phyloP scores from a whole-genome alignment of 2,113 vertebrate species.

The Emberiza fucata region DNA sequence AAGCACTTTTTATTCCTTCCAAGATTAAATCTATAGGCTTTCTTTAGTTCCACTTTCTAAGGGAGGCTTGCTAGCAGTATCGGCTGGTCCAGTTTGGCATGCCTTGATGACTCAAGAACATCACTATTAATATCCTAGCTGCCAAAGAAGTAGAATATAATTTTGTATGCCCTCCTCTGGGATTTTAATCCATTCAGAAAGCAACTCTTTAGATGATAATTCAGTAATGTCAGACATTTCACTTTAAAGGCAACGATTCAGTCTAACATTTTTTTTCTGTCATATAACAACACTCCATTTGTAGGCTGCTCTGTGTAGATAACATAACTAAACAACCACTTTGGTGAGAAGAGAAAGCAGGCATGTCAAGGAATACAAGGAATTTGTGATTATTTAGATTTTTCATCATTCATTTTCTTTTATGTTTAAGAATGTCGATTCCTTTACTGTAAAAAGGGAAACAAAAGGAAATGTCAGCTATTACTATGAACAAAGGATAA shows the following conservation, averaged over 20 bases:
- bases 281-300: neutral
- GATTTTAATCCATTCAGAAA: neutral
- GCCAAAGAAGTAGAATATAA: neutral
- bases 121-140: neutral
- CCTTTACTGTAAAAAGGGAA: neutral
- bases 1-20: neutral
- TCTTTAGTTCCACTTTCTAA: neutral
- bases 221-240: neutral
- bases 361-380: neutral
- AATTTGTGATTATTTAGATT: slow-evolving; percentile 1
- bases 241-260: neutral
- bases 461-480: slow-evolving; percentile 1
- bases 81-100: neutral
- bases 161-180: neutral
- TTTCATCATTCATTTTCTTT: neutral
- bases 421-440: neutral
- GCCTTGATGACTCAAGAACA: neutral
- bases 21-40: neutral
- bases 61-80: neutral
- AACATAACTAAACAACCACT: neutral
- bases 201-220: neutral
- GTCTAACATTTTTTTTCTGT: neutral
- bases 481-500: neutral
- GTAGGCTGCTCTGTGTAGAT: neutral
- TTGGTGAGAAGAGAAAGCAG: neutral